phyloP scores from a whole-genome alignment of 30 jellyfish, hydroid and myxozoan species.

The Cassiopea xamachana region DNA sequence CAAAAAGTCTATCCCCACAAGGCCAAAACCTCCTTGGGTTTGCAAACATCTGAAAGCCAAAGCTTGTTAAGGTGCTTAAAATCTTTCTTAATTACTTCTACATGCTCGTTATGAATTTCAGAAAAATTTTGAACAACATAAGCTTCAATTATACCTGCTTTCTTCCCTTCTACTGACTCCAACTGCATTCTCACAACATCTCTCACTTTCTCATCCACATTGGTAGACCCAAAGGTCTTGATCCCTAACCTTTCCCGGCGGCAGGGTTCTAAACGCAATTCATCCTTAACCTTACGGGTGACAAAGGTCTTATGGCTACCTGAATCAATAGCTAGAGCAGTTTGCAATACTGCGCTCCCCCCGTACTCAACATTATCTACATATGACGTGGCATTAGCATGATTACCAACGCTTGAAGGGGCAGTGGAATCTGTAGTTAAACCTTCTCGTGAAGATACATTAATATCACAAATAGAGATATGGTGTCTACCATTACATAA shows the following conservation, averaged over 20 bases:
- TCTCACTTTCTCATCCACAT: not conserved
- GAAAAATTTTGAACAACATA: constrained; percentile 42
- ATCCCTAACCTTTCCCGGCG: not conserved
- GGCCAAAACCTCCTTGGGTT: constrained; percentile 15
- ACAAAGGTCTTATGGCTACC: constrained; percentile 33
- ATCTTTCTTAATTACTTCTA: constrained; percentile 13
- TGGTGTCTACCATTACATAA: not conserved
- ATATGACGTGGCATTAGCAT: not conserved
- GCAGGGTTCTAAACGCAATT: not conserved
- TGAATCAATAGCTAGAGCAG: constrained; percentile 23
- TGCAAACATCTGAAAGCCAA: constrained; percentile 43
- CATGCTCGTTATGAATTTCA: constrained; percentile 36
- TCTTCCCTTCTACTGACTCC: constrained; percentile 16
- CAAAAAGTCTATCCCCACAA: not conserved
- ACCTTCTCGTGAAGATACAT: not conserved
- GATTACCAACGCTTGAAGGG: not conserved
- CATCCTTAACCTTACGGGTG: not conserved
- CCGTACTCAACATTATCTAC: not conserved
- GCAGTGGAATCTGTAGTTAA: not conserved
- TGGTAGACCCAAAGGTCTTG: not conserved
- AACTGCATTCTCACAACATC: not conserved
- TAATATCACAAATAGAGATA: not conserved
- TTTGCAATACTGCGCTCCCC: constrained; percentile 34
- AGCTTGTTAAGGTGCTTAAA: not conserved
- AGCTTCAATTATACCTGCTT: constrained; percentile 16